Base-by-base conservation (phyloP, 2,888 invertebrate genomes). In the Melanophora roralis region DNA sequence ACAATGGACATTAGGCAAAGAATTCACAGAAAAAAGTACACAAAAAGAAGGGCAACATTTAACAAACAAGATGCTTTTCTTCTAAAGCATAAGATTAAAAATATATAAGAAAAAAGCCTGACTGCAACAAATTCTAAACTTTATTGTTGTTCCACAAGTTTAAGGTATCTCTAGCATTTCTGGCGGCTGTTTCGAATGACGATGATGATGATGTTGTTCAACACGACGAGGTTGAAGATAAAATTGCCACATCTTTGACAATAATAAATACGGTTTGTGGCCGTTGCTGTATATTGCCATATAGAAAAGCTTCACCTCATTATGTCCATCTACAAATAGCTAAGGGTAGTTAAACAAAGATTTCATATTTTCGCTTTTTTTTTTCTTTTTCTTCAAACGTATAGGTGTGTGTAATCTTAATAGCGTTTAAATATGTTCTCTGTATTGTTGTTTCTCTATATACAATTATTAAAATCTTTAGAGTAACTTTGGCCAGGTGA, bases 181-280 rank as follows among this genome's bases (percentile, higher is more conserved):
- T 55, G 47, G 32, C 45, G 73, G 64, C 73, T 65, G 27, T 64
- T 55, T 34, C 43, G 21, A 51, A 57, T 47, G 34, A 62, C 40
- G 40, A 60, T 14, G 59, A 21, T 67, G 53, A 21, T n/a, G 34
- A 21, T 53, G 11, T 1, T 5, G 49, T n/a, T n/a, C n/a, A n/a
- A n/a, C n/a, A 49, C 49, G 5, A 23, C 23, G 27, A 69, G 32
- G n/a, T 27, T 49, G 11, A 32, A 53, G 60, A 51, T 72, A 53
- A 62, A 72, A 53, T 53, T 72, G 62, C 72, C 55, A 64, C 72
- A 72, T 36, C 62, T 62, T 45, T 64, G 64, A 72, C 53, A 72
- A 45, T 64, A 62, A 62, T 45, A 49, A n/a, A 49, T 49, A 53
- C 14, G 16, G 53, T 72, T 72, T 62, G 62, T 72, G 34, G 40